Evolutionary conservation across 2,888 invertebrate species (phyloP), one percentile per base, ranked within the genome.

Genomic region (Chesias legatella): DNA sequence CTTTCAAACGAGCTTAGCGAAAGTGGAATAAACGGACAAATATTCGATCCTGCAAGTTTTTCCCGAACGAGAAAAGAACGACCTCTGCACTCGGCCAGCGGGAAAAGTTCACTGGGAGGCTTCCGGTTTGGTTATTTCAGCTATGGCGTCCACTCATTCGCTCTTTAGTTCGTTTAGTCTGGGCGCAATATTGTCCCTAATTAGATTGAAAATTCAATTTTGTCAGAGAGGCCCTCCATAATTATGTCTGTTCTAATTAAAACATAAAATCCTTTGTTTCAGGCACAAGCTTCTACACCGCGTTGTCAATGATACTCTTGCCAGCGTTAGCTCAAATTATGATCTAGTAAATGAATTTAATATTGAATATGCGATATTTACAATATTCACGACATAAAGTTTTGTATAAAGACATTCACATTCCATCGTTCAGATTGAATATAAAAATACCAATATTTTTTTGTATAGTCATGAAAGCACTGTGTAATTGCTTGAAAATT

Each of bases 301-400:
- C 74, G 24, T 39, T 76, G 21, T 61, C 69, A 2, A 62, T 69
- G 59, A 44, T 73, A 31, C 41, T 74, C 61, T 60, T 80, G 54
- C 64, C 75, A 46, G 62, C 65, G 51, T 50, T 80, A 59, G 67
- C 72, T 63, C 70, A 79, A 61, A 54, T 67, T 43, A 50, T 75
- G 27, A 43, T 46, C 22, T 48, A 48, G 47, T 37, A 31, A 42
- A 35, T 35, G 31, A 43, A 47, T 42, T 43, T 42, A 42, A n/a
- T 22, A 27, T 27, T 31, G 28, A 23, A 33, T 28, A 28, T 24
- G 34, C 26, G 10, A 28, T 35, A 41, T 27, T 30, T 42, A 40
- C 11, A n/a, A n/a, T n/a, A 24, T 37, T 30, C 10, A 33, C 8
- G 44, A 43, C 34, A 48, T 47, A 46, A 46, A 44, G 37, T 45